A percentile compares a stretch with the other conserved stretches of the same genome.
Evolutionary conservation across 2,888 invertebrate genomes (phyloP).

Genomic region (Spicauda simplicius): DNA sequence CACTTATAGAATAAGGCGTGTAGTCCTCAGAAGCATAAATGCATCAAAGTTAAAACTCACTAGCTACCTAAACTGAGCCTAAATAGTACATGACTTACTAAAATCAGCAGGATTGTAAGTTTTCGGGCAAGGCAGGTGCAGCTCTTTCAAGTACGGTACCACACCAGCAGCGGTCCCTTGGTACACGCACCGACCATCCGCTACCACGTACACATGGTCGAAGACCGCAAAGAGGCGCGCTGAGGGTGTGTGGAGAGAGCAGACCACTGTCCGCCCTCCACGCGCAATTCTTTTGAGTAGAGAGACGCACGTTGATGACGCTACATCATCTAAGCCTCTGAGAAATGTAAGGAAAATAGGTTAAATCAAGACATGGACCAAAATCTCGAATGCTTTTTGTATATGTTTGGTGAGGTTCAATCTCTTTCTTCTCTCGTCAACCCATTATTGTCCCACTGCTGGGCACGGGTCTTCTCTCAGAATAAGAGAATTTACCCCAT

Average conservation of each 20-base stretch:
- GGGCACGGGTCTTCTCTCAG: too few relatives aligned
- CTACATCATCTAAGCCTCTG: constrained; percentile 96
- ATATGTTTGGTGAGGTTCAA: too few relatives aligned
- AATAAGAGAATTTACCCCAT: too few relatives aligned
- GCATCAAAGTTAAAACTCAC: too few relatives aligned
- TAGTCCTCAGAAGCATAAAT: too few relatives aligned
- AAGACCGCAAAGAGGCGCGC: constrained; percentile 96
- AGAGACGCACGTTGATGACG: constrained; percentile 94
- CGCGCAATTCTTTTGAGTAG: constrained; percentile 93
- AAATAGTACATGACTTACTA: constrained; percentile 84
- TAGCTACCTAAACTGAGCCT: too few relatives aligned
- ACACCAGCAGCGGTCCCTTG: constrained; percentile 92
- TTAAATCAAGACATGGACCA: too few relatives aligned
- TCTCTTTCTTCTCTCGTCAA: too few relatives aligned
- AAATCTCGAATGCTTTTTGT: too few relatives aligned
- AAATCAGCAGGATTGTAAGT: constrained; percentile 99
- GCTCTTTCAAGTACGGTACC: constrained; percentile 91
- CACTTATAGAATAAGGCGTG: too few relatives aligned
- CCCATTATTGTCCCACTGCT: too few relatives aligned
- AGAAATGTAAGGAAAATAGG: constrained; percentile 46
- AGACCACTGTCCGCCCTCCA: constrained; percentile 95
- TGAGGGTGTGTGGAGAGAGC: constrained; percentile 98
- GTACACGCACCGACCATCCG: constrained; percentile 95
- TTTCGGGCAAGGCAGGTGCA: constrained; percentile 93
- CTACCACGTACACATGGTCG: constrained; percentile 95